Conservation (phyloP, 2,888 invertebrate genomes). For the Hesperia comma region DNA sequence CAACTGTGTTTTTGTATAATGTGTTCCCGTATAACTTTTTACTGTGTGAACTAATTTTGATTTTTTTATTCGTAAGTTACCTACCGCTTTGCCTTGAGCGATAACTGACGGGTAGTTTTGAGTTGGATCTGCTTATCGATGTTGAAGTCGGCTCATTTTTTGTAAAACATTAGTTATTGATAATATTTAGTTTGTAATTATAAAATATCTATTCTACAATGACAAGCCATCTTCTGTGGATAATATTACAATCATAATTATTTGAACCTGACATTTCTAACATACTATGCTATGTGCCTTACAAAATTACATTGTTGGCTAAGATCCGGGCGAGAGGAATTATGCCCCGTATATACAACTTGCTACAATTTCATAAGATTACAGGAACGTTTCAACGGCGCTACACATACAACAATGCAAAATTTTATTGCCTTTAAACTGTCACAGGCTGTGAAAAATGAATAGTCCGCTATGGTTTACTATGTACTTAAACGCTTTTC, state of each 20-base stretch:
- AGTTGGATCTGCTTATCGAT: too few species aligned
- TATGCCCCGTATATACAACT: not conserved
- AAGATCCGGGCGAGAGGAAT: not conserved
- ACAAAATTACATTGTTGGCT: not conserved
- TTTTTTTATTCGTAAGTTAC: too few species aligned
- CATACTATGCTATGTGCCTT: not conserved
- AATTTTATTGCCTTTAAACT: slow-evolving; percentile 32
- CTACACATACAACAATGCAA: slow-evolving; percentile 23
- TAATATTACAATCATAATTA: not conserved
- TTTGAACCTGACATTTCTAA: not conserved
- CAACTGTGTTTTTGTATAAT: too few species aligned
- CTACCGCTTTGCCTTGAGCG: too few species aligned
- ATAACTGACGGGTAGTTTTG: too few species aligned
- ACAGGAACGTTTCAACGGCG: slow-evolving; percentile 7
- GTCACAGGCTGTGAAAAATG: slow-evolving; percentile 28
- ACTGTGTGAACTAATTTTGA: too few species aligned
- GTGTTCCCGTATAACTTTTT: too few species aligned
- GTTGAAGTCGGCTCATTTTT: too few species aligned
- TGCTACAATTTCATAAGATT: slow-evolving; percentile 7
- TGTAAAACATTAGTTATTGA: too few species aligned
- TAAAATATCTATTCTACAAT: too few species aligned
- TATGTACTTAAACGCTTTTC: slow-evolving; percentile 4
- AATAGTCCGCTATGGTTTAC: slow-evolving; percentile 6
- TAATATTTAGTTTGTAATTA: too few species aligned
- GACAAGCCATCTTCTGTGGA: too few species aligned